Base-by-base conservation (phyloP, 2,888 invertebrate genomes). In the Meandrusa payeni region DNA sequence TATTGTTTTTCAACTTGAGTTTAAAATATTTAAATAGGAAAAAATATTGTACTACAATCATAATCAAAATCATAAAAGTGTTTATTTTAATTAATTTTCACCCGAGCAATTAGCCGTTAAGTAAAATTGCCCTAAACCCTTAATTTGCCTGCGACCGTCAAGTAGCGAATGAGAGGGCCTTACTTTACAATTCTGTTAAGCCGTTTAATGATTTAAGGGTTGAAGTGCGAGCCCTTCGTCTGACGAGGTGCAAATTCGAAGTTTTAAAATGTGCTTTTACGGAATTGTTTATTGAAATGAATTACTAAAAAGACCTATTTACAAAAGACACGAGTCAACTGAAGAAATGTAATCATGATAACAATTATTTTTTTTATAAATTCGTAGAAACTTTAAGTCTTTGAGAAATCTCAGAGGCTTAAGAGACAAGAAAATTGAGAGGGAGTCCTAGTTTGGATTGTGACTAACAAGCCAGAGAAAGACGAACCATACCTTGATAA, bases 41-140 rank as follows among this genome's bases (percentile, higher is more conserved):
- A n/a, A n/a, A n/a, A n/a, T n/a, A n/a, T n/a, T n/a, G 27, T 27
- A 31, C 19, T 19, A 17, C 19, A 31, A 10, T 5, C 17, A 31
- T 19, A 17, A 10, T 31, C 6, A 19, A 31, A 31, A 19, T 31
- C 20, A 32, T 32, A 20, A 33, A 41, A 27, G 26, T 20, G 9
- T 27, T 11, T 27, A 6, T 33, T 9, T 15, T 29, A 41, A 36
- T 33, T 34, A 36, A 22, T 36, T 41, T 41, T 15, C 28, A 32
- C 20, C 40, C 17, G 10, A 36, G 31, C 13, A 37, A 37, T 37
- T 43, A 37, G 31, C 37, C 26, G 31, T 24, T 43, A 32, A 23
- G 43, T 26, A 31, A 37, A 43, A 37, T 43, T 43, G 10, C 26
- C 24, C 19, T 43, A 37, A 43, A 43, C 37, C 37, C 37, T 37